Base-by-base conservation (phyloP, 2,113 vertebrate species). In the Cyprinodon tularosa region DNA sequence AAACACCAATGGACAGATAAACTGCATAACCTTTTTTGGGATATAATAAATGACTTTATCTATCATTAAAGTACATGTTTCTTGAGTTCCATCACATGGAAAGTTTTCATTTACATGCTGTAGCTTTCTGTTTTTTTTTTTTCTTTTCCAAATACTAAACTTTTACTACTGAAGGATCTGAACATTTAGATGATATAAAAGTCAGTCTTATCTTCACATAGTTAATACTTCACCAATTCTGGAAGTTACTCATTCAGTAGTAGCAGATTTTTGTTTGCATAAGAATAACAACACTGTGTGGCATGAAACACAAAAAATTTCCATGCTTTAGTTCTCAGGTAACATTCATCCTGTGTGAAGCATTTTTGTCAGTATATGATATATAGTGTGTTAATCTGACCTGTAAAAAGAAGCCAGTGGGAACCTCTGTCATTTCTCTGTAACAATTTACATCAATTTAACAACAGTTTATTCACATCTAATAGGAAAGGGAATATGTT, bases 161-260 rank as follows among this genome's bases (percentile, higher is more conserved):
- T 10, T 57, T 82, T 66, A 73, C 45, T 67, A 44, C 22, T 57
- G 53, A 22, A 59, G 1, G 53, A 70, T 64, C 67, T 74, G 1
- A 40, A 81, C 4, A 62, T 40, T 69, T 62, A 20, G 0, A 68
- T 70, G 29, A 45, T 6, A n/a, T 62, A 42, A 45, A 45, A 17
- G 0, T 15, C 3, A 53, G 66, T 86, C 78, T 84, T 78, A 86
- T 87, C 72, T 78, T 17, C 17, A 14, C 6, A 1, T 3, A 2
- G n/a, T 73, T 57, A 68, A 13, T 12, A 39, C 74, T 63, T 39
- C 62, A 39, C 10, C 9, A n/a, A 5, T 17, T 67, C 50, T 53
- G 37, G 0, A 14, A 67, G 22, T 53, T 61, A 48, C 37, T 73
- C 62, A 61, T 78, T 42, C 38, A 53, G 64, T 6, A n/a, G 14